Conservation (phyloP, 2,797 vertebrate genomes). For the Anabacerthia variegaticeps region DNA sequence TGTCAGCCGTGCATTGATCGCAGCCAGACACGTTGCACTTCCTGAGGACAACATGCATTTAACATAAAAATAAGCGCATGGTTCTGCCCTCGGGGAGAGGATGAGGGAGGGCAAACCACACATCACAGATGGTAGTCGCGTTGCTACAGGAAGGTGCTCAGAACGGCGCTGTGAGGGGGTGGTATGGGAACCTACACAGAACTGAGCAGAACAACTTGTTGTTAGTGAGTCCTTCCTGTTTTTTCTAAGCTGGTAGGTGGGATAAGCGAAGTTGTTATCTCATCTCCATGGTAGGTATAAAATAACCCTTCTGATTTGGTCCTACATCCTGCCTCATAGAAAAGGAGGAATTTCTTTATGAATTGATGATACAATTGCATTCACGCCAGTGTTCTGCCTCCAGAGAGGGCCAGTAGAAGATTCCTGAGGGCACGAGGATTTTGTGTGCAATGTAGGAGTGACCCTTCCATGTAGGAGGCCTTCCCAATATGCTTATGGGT, state of each 20-base stretch:
- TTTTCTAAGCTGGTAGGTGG: conserved; percentile 11
- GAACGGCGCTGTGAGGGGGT: neutral
- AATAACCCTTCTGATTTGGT: neutral
- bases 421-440: neutral
- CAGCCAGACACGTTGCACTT: neutral
- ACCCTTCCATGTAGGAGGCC: neutral
- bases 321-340: neutral
- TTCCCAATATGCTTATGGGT: neutral
- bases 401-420: neutral
- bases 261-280: neutral
- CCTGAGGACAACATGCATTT: neutral
- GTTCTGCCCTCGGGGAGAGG: neutral
- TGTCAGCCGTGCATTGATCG: rapidly evolving
- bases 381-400: neutral
- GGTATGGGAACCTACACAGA: conserved; percentile 8
- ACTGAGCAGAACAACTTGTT: conserved; percentile 1
- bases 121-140: neutral
- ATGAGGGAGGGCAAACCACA: neutral
- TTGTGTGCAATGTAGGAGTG: neutral
- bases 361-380: neutral
- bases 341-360: neutral
- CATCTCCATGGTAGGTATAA: neutral
- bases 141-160: neutral
- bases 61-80: neutral
- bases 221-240: neutral